A percentile compares a stretch with the other conserved stretches of the same genome.
These are phyloP conservation scores for Stomatorhinus walkeri DNA, from an alignment of 2,797 vertebrate genomes.

Conservation along the genomic window DNA sequence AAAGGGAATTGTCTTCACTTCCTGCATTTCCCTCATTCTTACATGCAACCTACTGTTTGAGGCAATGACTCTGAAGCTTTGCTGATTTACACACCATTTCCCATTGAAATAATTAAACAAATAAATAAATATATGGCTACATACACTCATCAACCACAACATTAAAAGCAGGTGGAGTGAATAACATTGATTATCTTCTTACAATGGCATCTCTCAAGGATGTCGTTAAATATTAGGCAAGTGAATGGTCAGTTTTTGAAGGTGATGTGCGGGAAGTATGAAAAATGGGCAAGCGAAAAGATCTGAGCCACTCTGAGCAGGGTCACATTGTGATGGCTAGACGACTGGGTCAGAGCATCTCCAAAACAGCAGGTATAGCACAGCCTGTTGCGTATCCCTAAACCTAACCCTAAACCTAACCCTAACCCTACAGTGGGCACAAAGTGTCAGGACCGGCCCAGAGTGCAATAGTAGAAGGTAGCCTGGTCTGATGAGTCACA, in stretches of 20 bases:
- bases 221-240: neutral
- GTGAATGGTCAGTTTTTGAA: neutral
- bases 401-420: neutral
- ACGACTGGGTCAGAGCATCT: neutral
- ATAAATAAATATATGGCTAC: neutral
- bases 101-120: neutral
- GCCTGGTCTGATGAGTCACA: neutral
- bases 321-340: neutral
- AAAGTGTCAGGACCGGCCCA: neutral
- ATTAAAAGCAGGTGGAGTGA: neutral
- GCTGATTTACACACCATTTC: neutral
- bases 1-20: slow-evolving; percentile 59
- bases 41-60: neutral
- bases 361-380: neutral
- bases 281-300: neutral
- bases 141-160: neutral
- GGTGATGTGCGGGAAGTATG: neutral
- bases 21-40: slow-evolving; percentile 22
- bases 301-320: neutral
- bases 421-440: neutral
- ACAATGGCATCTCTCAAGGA: neutral
- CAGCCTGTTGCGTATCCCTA: neutral
- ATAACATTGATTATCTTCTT: neutral
- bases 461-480: neutral
- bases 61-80: neutral